Conservation (phyloP, 2,113 vertebrate species). For the Polyodon spathula region DNA sequence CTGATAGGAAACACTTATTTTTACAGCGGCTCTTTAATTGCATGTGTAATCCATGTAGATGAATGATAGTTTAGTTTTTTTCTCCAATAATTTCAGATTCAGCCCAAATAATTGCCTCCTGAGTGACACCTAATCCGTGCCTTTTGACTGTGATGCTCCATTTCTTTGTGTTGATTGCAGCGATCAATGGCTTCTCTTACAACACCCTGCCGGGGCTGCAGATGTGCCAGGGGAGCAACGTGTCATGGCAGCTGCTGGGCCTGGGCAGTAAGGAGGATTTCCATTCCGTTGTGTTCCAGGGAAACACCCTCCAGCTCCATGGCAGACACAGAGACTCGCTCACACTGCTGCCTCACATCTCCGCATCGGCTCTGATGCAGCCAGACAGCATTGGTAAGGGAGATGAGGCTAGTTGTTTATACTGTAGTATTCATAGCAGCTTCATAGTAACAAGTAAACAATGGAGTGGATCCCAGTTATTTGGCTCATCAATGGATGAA, state of each 20-base stretch:
- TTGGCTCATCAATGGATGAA: too few species aligned
- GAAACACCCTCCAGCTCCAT: conserved; percentile 51
- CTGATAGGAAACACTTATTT: too few species aligned
- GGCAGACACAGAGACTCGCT: conserved; percentile 50
- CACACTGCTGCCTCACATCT: conserved; percentile 55
- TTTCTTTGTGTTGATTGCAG: conserved; percentile 41
- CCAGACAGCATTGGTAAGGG: conserved; percentile 49
- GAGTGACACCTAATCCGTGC: too few species aligned
- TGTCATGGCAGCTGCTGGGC: conserved; percentile 59
- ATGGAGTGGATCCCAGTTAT: too few species aligned
- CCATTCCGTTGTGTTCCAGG: conserved; percentile 52
- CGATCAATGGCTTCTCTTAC: conserved; percentile 60
- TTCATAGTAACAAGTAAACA: too few species aligned
- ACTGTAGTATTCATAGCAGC: too few species aligned
- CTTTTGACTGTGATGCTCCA: not conserved
- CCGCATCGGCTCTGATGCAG: conserved; percentile 52
- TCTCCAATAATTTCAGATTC: too few species aligned
- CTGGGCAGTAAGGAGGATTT: conserved; percentile 54
- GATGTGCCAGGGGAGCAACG: conserved; percentile 50
- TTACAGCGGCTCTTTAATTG: too few species aligned
- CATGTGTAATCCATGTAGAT: too few species aligned
- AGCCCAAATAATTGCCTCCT: too few species aligned
- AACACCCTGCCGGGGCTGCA: conserved; percentile 53
- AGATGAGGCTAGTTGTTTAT: too few species aligned
- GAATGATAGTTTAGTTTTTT: too few species aligned